Conservation (phyloP, 2,797 vertebrate genomes). For the Pseudocheirus occidentalis region DNA sequence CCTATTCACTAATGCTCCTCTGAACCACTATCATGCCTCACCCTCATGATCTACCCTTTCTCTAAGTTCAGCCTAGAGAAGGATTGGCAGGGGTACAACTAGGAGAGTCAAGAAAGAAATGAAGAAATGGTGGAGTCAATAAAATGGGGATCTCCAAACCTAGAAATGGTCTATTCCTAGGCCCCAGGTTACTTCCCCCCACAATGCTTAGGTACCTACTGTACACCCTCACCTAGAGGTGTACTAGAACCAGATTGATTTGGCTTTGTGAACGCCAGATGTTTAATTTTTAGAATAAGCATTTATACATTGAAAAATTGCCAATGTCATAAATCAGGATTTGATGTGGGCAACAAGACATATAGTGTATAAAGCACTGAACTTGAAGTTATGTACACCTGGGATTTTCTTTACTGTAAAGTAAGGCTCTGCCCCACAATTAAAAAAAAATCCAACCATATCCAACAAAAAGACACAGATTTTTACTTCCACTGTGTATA, state of each 20-base stretch:
- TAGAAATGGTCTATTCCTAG: neutral
- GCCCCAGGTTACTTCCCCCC: neutral
- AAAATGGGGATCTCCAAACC: neutral
- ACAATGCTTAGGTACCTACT: neutral
- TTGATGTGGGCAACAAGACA: neutral
- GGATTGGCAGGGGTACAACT: neutral
- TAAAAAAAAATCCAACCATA: neutral
- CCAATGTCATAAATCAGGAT: neutral
- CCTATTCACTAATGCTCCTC: too few species aligned
- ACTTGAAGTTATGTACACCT: neutral
- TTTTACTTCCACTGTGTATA: neutral
- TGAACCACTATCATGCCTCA: too few species aligned
- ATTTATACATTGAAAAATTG: neutral
- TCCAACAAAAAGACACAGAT: neutral
- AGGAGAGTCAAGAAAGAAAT: neutral
- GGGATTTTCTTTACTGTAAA: neutral
- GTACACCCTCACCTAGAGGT: neutral
- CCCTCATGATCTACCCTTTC: too few species aligned
- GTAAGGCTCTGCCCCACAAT: neutral
- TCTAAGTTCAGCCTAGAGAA: neutral
- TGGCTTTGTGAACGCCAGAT: neutral
- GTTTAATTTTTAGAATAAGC: neutral
- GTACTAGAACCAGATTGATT: neutral
- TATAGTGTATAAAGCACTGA: neutral
- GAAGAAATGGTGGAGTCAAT: neutral